These are phyloP conservation scores for Polyergus mexicanus DNA, from an alignment of 1,140 invertebrate genomes.

Conservation along the genomic window DNA sequence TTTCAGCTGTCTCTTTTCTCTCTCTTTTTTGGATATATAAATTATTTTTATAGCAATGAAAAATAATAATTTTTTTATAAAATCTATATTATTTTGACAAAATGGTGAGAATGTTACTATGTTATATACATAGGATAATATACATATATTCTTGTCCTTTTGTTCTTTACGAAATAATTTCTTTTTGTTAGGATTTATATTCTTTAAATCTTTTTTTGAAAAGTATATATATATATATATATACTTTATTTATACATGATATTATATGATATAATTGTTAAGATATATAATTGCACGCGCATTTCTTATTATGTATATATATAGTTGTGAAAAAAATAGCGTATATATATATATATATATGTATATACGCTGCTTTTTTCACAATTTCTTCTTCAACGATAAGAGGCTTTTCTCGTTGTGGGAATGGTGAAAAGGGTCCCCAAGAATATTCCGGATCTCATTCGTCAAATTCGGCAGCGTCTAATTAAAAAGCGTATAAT, in stretches of 20 bases:
- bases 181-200: not conserved
- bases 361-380: not conserved
- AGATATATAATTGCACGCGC: not conserved
- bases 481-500: slow-evolving; percentile 69
- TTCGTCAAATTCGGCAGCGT: slow-evolving; percentile 45
- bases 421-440: slow-evolving; percentile 2
- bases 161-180: not conserved
- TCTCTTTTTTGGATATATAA: not conserved
- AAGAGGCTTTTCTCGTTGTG: slow-evolving; percentile 41
- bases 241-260: not conserved
- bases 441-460: slow-evolving; percentile 23
- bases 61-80: not conserved
- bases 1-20: not conserved
- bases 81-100: not conserved
- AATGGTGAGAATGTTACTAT: not conserved
- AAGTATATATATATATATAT: not conserved
- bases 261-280: slow-evolving; percentile 15
- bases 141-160: not conserved
- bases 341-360: not conserved
- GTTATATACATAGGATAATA: not conserved
- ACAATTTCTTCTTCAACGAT: slow-evolving; percentile 16
- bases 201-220: not conserved
- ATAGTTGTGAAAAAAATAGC: too few relatives aligned
- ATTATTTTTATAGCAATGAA: not conserved
- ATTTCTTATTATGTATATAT: not conserved